A percentile compares a stretch with the other conserved stretches of the same genome.
Evolutionary conservation across 2,888 invertebrate species (phyloP).

Genomic region (Stramonita haemastoma): DNA sequence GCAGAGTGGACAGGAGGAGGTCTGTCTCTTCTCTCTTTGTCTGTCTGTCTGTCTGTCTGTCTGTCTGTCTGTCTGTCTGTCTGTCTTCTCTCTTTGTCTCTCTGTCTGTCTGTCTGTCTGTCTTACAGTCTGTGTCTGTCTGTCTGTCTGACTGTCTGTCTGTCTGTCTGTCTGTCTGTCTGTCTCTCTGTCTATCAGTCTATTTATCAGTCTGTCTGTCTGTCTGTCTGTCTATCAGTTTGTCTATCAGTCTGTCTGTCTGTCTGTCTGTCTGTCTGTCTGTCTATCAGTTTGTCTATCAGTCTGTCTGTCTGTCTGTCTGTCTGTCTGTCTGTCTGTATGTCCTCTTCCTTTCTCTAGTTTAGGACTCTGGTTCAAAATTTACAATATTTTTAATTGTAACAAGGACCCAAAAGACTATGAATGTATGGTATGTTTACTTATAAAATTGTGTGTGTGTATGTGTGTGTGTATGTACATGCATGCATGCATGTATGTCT

Average conservation of each 20-base stretch:
- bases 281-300: too few relatives aligned
- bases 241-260: too few relatives aligned
- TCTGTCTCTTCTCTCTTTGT: slow-evolving; percentile 44
- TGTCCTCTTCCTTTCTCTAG: too few relatives aligned
- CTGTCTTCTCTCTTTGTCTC: background rate
- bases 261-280: too few relatives aligned
- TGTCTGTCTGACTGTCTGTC: background rate
- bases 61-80: background rate
- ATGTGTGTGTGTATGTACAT: background rate
- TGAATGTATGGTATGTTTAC: background rate
- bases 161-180: background rate
- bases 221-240: too few relatives aligned
- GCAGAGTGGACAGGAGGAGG: slow-evolving; percentile 77
- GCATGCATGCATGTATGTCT: background rate
- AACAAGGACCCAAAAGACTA: too few relatives aligned
- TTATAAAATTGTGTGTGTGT: background rate
- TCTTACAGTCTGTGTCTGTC: background rate
- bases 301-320: too few relatives aligned
- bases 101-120: background rate
- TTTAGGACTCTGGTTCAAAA: too few relatives aligned
- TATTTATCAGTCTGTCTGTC: too few relatives aligned
- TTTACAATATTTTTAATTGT: too few relatives aligned
- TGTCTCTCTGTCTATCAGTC: background rate
- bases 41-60: background rate
- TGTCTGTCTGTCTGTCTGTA: too few relatives aligned